phyloP scores from a whole-genome alignment of 2,888 invertebrate species.

The Brachypterus glaber region DNA sequence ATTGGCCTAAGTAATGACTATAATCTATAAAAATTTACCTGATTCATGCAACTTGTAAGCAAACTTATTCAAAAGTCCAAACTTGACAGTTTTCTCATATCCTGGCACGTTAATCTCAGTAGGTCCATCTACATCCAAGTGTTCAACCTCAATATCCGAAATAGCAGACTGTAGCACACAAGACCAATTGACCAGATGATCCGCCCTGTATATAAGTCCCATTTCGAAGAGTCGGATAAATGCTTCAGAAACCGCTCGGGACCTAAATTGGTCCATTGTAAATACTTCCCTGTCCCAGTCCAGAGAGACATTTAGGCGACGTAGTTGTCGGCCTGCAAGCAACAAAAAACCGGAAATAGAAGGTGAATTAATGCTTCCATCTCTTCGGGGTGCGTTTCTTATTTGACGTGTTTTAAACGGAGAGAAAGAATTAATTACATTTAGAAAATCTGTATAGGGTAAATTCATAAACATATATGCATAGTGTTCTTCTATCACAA shows the following conservation, averaged over 20 bases:
- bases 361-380: too few relatives aligned
- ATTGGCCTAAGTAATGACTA: not conserved
- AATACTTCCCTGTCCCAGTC: slow-evolving; percentile 94
- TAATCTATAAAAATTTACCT: slow-evolving; percentile 22
- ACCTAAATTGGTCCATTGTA: slow-evolving; percentile 90
- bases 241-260: slow-evolving; percentile 84
- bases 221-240: slow-evolving; percentile 55
- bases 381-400: too few relatives aligned
- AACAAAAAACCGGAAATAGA: too few relatives aligned
- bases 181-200: slow-evolving; percentile 97
- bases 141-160: slow-evolving; percentile 98
- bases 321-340: slow-evolving; percentile 70
- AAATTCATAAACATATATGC: too few relatives aligned
- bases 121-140: slow-evolving; percentile 75
- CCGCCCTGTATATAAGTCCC: slow-evolving; percentile 70
- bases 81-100: slow-evolving; percentile 74
- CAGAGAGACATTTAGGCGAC: slow-evolving; percentile 79
- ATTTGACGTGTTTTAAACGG: too few relatives aligned
- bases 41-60: slow-evolving; percentile 73
- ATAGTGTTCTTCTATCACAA: too few relatives aligned
- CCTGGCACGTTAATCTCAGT: slow-evolving; percentile 87
- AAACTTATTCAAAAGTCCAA: slow-evolving; percentile 87
- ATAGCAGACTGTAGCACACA: slow-evolving; percentile 94
- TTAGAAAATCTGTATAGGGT: too few relatives aligned
- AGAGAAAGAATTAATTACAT: too few relatives aligned